Base-by-base conservation (phyloP, 2,113 vertebrate species). In the Hypomesus transpacificus region DNA sequence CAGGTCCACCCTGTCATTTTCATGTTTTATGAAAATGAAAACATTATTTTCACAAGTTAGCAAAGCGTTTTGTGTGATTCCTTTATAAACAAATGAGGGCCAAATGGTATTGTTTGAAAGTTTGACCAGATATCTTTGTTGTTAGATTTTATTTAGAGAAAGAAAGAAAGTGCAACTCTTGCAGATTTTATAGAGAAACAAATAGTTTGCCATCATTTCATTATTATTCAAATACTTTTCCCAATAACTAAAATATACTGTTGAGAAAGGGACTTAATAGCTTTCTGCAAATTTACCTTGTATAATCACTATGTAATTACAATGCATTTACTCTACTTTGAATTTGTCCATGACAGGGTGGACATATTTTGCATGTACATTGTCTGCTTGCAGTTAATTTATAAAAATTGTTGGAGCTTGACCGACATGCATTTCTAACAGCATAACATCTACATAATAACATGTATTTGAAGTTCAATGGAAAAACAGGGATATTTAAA, bases 121-220 rank as follows among this genome's bases (percentile, higher is more conserved):
- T 62, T 51, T 71, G 69, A 62, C 34, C 69, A 62, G 34, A 62
- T 62, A 71, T 71, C n/a, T 71, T 53, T 63, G 24, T 64, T 71
- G 34, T 54, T 64, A 53, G 39, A 52, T 71, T 64, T 71, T 54
- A 71, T 63, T 71, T 71, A n/a, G 59, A 71, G n/a, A 24, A 71
- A 71, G 20, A 68, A 54, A 54, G 66, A n/a, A n/a, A 24, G 24
- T 24, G 24, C 24, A 24, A 24, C 50, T 68, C 1, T 54, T 9
- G 1, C 63, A 50, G 63, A 50, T 66, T 66, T 66, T 46, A 66
- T 66, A 66, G 28, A 16, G 61, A 63, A 63, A 66, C 65, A 54
- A 26, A 53, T 68, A 54, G 4, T 68, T 53, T 68, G 20, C 51
- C 4, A 14, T 68, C 6, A 54, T 68, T 53, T 68, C 66, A 54